Percentiles rank a stretch among this genome's conserved stretches.
These are phyloP conservation scores for Neofelis nebulosa DNA, from an alignment of 2,113 vertebrate species.

Conservation along the genomic window DNA sequence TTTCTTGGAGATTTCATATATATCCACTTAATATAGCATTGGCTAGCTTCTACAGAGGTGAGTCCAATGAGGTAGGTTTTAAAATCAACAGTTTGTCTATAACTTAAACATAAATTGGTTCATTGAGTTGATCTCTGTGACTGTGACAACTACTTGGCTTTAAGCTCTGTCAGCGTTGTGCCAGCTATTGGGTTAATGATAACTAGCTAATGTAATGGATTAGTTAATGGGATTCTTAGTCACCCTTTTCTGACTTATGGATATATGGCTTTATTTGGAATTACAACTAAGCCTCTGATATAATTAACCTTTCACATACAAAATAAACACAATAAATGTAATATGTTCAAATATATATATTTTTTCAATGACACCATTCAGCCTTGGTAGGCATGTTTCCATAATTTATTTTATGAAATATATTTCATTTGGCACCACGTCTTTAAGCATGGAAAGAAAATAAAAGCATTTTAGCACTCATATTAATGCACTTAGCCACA, in stretches of 20 bases:
- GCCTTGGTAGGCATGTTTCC: background rate
- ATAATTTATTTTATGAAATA: slow-evolving; percentile 15
- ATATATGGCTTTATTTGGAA: slow-evolving; percentile 35
- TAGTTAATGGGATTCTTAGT: slow-evolving; percentile 35
- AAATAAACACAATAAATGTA: slow-evolving; percentile 30
- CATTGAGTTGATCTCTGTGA: background rate
- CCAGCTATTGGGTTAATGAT: background rate
- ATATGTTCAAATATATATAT: background rate
- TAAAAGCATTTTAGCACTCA: background rate
- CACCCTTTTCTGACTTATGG: background rate
- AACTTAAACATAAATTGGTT: slow-evolving; percentile 39
- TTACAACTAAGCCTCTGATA: slow-evolving; percentile 29
- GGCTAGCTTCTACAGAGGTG: background rate
- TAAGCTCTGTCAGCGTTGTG: slow-evolving; percentile 33
- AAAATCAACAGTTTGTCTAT: slow-evolving; percentile 16
- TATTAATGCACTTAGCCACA: background rate
- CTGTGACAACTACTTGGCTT: background rate
- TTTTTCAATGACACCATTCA: background rate
- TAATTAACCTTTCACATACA: slow-evolving; percentile 15
- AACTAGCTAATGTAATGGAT: slow-evolving; percentile 26
- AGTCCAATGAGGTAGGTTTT: background rate
- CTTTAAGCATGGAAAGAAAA: background rate
- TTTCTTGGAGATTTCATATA: background rate
- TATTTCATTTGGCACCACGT: slow-evolving; percentile 29
- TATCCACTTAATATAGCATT: background rate